Evolutionary conservation across 2,888 invertebrate species (phyloP), one percentile per base, ranked within the genome.

Genomic region (Drosophila meridiana): DNA sequence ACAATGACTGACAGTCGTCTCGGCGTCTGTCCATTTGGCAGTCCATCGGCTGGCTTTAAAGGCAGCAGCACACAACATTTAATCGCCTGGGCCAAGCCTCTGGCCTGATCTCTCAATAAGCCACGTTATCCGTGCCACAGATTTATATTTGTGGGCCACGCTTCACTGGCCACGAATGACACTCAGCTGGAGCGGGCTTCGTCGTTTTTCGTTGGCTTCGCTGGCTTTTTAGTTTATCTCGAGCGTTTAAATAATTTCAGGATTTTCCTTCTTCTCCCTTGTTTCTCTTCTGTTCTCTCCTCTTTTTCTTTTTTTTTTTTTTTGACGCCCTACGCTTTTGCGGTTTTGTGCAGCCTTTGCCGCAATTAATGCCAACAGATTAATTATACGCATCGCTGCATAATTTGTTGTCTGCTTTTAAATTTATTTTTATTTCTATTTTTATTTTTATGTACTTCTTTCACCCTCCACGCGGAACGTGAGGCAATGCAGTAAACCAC

Each of bases 281-380:
- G 38, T 56, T 5, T 11, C 20, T 26, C 45, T 45, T 5, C 11
- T 20, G 4, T 9, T 3, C 26, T 13, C 38, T 28, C 28, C 30
- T n/a, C 3, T 56, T 38, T n/a, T 40, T 1, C 5, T 28, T 11
- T 13, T 9, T 1, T 9, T 14, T 70, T 71, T 71, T 53, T 65
- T 67, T 59, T 63, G 61, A 47, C 42, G 53, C 56, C 55, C 53
- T 40, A 28, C 63, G n/a, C 42, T 65, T 65, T 40, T 60, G 67
- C 48, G 53, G 48, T 62, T 59, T 64, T 64, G 58, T 79, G 71
- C 76, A 78, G 80, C 83, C 89, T 71, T 83, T 89, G 79, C 88
- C 83, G 77, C 87, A 87, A 87, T 87, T 87, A 87, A 87, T 89
- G 90, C 87, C 75, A 81, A 87, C 81, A 89, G 90, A 87, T 87